These are phyloP conservation scores for Eilema sororculum DNA, from an alignment of 2,888 invertebrate species.

Conservation along the genomic window DNA sequence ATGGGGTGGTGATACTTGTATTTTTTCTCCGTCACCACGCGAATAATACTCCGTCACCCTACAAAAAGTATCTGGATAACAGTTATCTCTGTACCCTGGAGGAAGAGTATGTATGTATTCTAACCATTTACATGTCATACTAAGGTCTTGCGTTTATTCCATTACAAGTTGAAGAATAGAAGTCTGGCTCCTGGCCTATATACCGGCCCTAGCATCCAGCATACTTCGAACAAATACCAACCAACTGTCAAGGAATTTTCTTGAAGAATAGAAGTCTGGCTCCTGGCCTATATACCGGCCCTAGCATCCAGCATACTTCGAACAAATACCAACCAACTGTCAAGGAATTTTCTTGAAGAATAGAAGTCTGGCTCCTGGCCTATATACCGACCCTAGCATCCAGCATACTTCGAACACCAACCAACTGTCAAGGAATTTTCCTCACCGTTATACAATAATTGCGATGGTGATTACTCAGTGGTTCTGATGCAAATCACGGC, in stretches of 20 bases:
- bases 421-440: conserved; percentile 60
- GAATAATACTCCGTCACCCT: no score
- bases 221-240: conserved; percentile 24
- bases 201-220: background rate
- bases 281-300: background rate
- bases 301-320: background rate
- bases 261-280: background rate
- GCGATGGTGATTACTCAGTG: conserved; percentile 62
- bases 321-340: conserved; percentile 38
- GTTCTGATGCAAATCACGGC: conserved; percentile 77
- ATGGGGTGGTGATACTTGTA: no score
- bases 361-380: background rate
- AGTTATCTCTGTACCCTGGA: no score
- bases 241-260: conserved; percentile 60
- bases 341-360: conserved; percentile 56
- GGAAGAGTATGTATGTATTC: no score
- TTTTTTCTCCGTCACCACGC: no score
- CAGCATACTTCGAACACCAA: conserved; percentile 17
- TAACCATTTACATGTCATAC: background rate
- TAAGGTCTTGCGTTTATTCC: background rate
- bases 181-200: background rate
- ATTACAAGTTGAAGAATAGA: background rate
- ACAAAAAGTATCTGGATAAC: no score
- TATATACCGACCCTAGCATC: background rate
- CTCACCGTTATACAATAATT: conserved; percentile 74